Conservation (phyloP, 2,888 invertebrate species). For the Agapostemon virescens region DNA sequence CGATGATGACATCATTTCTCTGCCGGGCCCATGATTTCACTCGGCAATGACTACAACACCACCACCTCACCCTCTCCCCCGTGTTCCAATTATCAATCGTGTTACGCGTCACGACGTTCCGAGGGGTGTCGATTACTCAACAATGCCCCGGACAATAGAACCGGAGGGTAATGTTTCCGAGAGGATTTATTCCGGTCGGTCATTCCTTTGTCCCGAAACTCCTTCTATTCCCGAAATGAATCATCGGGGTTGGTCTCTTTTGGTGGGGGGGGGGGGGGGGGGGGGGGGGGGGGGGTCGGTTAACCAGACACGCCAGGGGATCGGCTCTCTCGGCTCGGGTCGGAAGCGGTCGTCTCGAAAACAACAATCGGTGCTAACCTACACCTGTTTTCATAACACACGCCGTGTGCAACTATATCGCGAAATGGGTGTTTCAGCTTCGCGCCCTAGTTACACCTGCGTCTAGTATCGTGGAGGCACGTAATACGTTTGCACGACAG, state of each 20-base stretch:
- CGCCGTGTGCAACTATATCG: constrained; percentile 48
- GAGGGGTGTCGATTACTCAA: constrained; percentile 55
- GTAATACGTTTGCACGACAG: constrained; percentile 60
- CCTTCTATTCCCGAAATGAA: constrained; percentile 51
- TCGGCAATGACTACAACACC: constrained; percentile 28
- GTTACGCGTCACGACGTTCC: constrained; percentile 40
- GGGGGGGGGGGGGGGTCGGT: constrained; percentile 30
- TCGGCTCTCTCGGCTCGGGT: not conserved
- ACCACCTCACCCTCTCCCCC: constrained; percentile 33
- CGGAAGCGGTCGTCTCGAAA: constrained; percentile 2
- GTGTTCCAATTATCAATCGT: constrained; percentile 41
- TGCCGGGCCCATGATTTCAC: constrained; percentile 27
- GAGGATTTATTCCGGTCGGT: constrained; percentile 40
- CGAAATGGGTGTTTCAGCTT: constrained; percentile 68
- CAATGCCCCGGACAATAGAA: constrained; percentile 35
- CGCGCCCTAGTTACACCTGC: constrained; percentile 75
- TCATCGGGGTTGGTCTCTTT: constrained; percentile 43
- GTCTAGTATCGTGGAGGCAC: constrained; percentile 58
- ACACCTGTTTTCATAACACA: constrained; percentile 60
- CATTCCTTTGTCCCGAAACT: constrained; percentile 43
- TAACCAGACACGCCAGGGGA: not conserved
- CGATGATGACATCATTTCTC: constrained; percentile 38
- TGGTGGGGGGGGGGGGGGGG: too few species aligned
- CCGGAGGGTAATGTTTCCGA: constrained; percentile 41
- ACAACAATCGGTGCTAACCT: constrained; percentile 39